phyloP scores from a whole-genome alignment of 1,140 invertebrate genomes.

The Panagrolaimus sp. region DNA sequence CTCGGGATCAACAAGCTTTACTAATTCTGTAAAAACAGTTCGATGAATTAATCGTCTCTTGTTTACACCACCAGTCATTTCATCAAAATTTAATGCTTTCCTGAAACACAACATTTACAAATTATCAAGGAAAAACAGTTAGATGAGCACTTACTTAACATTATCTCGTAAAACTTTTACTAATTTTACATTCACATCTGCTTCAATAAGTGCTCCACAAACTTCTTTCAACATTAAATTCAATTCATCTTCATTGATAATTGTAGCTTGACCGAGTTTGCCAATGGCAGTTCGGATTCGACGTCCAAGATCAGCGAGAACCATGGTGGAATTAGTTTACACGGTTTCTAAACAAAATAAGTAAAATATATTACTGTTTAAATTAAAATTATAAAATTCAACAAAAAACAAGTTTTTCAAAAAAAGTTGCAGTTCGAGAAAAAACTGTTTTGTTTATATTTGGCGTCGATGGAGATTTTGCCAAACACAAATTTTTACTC shows the following conservation, averaged over 20 bases:
- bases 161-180: constrained; percentile 95
- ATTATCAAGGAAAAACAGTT: no score
- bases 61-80: constrained; percentile 97
- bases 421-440: no score
- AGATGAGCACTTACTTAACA: constrained; percentile 70
- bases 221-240: constrained; percentile 99
- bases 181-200: constrained; percentile 94
- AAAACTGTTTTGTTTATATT: no score
- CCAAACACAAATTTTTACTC: no score
- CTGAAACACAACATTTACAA: no score
- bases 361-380: no score
- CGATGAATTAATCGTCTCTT: constrained; percentile 97
- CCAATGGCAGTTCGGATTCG: constrained; percentile 96
- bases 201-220: constrained; percentile 89
- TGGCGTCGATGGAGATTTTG: no score
- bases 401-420: no score
- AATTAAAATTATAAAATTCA: no score
- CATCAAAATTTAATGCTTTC: constrained; percentile 75
- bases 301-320: constrained; percentile 97
- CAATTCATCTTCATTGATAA: constrained; percentile 90
- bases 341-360: no score
- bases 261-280: constrained; percentile 92
- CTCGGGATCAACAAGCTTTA: constrained; percentile 95
- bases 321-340: constrained; percentile 83
- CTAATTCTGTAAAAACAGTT: constrained; percentile 94